Evolutionary conservation across 2,797 vertebrate species (phyloP), one percentile per base, ranked within the genome.

Genomic region (Semotilus atromaculatus): DNA sequence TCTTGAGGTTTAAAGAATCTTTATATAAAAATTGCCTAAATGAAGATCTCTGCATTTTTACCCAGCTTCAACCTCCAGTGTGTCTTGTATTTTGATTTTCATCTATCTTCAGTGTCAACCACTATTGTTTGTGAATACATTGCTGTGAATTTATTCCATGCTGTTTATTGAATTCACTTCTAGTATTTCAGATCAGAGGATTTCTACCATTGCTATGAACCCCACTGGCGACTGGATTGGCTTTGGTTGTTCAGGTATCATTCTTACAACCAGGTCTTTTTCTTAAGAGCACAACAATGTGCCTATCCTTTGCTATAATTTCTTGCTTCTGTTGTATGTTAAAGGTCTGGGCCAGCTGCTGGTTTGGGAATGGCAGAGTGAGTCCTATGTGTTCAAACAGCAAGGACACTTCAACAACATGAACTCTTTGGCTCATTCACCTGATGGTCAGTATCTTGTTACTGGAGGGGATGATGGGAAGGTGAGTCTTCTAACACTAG

Each of bases 281-380:
- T 29, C 0, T 7, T 21, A 6, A 43, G 40, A 55, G 38, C 48
- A 43, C 10, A 72, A 31, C 7, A 16, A 4, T 18, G 14, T 34
- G 23, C 9, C 9, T 48, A 14, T 45, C 0, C 11, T 66, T 18
- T 23, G 2, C 26, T 23, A 19, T 58, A 11, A 71, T 31, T 82
- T 6, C 9, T 53, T 55, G 31, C 45, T 45, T 18, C 73, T 53
- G 2, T 72, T 10, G 7, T 85, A 6, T 40, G 55, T 40, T 89
- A 34, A 86, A 99, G 98, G 97, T 86, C 91, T 97, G 92, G 98
- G 98, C 9, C 98, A 99, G 94, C 94, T 99, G 87, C 92, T 99
- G 91, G 98, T 99, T 75, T 99, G 98, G 98, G 98, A 99, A 86
- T 99, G 98, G 98, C 98, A 99, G 94, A 99, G 98, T 0, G 98